A percentile compares a stretch with the other conserved stretches of the same genome.
These are phyloP conservation scores for Hyles vespertilio DNA, from an alignment of 1,140 invertebrate species.

Conservation along the genomic window DNA sequence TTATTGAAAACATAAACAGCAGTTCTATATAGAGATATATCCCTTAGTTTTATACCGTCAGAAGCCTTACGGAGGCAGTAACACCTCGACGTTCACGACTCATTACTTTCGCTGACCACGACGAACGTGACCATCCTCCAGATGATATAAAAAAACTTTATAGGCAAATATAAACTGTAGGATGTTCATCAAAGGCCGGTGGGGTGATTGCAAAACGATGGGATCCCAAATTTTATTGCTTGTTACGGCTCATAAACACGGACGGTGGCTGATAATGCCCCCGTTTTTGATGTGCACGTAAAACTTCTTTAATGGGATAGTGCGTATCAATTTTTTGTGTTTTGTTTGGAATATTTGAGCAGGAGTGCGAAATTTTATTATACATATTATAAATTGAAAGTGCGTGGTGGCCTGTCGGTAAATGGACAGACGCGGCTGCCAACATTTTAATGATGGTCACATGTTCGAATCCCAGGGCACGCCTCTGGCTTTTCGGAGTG, in stretches of 20 bases:
- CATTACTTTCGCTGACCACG: conserved; percentile 60
- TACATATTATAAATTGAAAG: no score
- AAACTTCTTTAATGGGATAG: conserved; percentile 49
- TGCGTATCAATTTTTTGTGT: conserved; percentile 12
- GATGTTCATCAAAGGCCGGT: conserved; percentile 54
- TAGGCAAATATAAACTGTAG: conserved; percentile 62
- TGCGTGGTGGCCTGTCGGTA: no score
- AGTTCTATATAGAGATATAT: background rate
- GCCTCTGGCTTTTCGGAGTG: no score
- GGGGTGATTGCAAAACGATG: conserved; percentile 57
- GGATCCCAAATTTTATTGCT: conserved; percentile 63
- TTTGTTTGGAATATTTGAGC: conserved; percentile 2
- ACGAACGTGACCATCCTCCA: conserved; percentile 30
- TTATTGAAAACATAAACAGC: no score
- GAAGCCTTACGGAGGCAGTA: no score
- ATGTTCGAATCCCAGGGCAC: no score
- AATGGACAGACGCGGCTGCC: no score
- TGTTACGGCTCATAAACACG: conserved; percentile 66
- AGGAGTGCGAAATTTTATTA: no score
- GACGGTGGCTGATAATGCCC: conserved; percentile 27
- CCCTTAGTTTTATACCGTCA: conserved; percentile 43
- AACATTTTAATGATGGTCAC: no score
- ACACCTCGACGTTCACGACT: conserved; percentile 55
- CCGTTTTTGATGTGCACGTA: conserved; percentile 44
- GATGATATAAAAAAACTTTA: conserved; percentile 59